Conservation (phyloP, 2,797 vertebrate species). For the Eospalax fontanierii region DNA sequence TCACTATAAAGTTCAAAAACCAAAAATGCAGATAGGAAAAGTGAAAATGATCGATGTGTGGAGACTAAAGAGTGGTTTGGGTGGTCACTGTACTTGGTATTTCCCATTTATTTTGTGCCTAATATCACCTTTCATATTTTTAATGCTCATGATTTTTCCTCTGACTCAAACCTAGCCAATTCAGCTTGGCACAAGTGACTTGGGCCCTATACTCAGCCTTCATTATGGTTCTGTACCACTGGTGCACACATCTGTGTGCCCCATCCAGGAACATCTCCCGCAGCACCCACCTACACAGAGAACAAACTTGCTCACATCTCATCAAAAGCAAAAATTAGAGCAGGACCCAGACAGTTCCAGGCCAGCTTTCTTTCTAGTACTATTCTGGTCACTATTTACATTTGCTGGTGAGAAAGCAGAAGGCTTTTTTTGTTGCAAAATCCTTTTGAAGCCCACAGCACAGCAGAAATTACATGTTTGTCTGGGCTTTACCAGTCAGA, state of each 20-base stretch:
- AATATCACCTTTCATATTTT: neutral
- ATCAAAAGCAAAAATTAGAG: constrained; percentile 65
- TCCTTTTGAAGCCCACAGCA: constrained; percentile 73
- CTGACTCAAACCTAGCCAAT: neutral
- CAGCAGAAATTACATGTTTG: constrained; percentile 77
- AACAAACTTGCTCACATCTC: constrained; percentile 52
- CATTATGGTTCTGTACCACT: accelerated
- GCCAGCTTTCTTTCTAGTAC: constrained; percentile 26
- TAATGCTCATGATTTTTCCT: neutral
- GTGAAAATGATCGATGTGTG: neutral
- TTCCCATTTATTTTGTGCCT: constrained; percentile 44
- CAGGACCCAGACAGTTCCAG: neutral
- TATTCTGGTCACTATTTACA: constrained; percentile 78
- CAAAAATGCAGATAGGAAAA: constrained; percentile 55
- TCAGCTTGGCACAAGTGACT: neutral
- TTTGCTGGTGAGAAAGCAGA: constrained; percentile 76
- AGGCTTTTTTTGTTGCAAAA: constrained; percentile 70
- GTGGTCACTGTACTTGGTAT: neutral
- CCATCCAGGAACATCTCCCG: neutral
- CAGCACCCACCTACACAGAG: constrained; percentile 56
- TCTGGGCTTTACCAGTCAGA: constrained; percentile 61
- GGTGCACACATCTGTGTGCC: neutral
- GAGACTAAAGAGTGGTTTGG: constrained; percentile 37
- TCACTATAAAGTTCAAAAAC: constrained; percentile 21
- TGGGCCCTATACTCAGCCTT: neutral